Percentiles rank a stretch among this genome's conserved stretches.
These are phyloP conservation scores for Prorops nasuta DNA, from an alignment of 1,140 invertebrate genomes.

Conservation along the genomic window DNA sequence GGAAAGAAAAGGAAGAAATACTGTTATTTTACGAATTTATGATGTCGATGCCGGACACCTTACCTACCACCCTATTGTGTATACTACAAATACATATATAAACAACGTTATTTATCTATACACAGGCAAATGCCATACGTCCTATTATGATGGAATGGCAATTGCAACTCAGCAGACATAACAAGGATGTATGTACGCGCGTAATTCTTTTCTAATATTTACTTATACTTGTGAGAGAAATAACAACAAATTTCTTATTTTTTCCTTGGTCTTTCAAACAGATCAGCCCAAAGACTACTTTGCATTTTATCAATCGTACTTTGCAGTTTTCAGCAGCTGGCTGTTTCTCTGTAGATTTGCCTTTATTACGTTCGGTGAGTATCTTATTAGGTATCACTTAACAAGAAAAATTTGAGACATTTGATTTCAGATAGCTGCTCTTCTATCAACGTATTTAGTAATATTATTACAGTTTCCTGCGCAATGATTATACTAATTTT, in stretches of 20 bases:
- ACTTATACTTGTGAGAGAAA: too few relatives aligned
- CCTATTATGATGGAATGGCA: slow-evolving; percentile 36
- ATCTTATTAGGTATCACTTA: too few relatives aligned
- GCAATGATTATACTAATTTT: too few relatives aligned
- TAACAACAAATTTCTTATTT: too few relatives aligned
- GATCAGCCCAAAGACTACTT: slow-evolving; percentile 24
- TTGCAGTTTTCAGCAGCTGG: slow-evolving; percentile 46
- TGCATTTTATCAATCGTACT: slow-evolving; percentile 41
- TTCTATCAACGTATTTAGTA: slow-evolving; percentile 43
- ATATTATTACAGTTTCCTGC: slow-evolving; percentile 47
- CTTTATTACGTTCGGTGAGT: slow-evolving; percentile 44
- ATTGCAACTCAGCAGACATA: neutral
- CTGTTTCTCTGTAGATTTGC: slow-evolving; percentile 45
- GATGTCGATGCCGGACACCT: too few relatives aligned
- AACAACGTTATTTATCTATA: too few relatives aligned
- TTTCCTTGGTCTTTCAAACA: neutral
- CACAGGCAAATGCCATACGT: slow-evolving; percentile 42
- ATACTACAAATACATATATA: too few relatives aligned
- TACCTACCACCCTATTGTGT: too few relatives aligned
- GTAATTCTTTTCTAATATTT: too few relatives aligned
- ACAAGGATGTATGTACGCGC: neutral
- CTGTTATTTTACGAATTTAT: too few relatives aligned
- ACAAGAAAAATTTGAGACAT: too few relatives aligned
- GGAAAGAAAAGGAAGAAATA: too few relatives aligned
- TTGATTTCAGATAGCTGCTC: slow-evolving; percentile 34